Conservation (phyloP, 2,113 vertebrate genomes). For the Orthonyx spaldingii region DNA sequence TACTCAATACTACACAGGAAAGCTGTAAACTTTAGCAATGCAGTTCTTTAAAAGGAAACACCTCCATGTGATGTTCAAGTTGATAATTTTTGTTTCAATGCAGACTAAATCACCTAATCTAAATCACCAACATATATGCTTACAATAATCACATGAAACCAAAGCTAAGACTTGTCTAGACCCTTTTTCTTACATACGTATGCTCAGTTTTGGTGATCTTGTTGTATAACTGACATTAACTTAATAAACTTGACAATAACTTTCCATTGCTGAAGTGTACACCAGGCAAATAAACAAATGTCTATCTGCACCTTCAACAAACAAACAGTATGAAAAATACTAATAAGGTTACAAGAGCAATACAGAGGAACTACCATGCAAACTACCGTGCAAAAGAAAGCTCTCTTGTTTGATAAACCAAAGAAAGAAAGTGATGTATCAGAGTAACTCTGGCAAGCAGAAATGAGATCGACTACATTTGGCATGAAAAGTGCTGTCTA, state of each 20-base stretch:
- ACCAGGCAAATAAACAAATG: background rate
- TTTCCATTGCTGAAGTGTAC: background rate
- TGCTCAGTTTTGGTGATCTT: background rate
- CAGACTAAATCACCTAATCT: background rate
- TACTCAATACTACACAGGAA: background rate
- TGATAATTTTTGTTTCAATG: background rate
- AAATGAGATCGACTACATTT: background rate
- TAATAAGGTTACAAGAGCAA: background rate
- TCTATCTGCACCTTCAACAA: background rate
- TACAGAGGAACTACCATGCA: background rate
- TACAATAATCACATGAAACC: background rate
- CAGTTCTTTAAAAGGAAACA: background rate
- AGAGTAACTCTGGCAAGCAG: slow-evolving; percentile 21
- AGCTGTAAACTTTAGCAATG: background rate
- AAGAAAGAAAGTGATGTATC: background rate
- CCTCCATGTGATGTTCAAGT: background rate
- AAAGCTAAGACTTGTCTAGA: background rate
- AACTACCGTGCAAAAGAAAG: background rate
- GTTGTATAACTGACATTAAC: background rate
- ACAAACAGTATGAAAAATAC: background rate
- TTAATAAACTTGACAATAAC: background rate
- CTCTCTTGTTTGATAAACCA: slow-evolving; percentile 2
- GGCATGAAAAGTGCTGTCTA: slow-evolving; percentile 27
- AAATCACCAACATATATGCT: background rate
- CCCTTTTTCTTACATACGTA: background rate